Conservation (phyloP, 2,888 invertebrate genomes). For the Lycaena phlaeas region DNA sequence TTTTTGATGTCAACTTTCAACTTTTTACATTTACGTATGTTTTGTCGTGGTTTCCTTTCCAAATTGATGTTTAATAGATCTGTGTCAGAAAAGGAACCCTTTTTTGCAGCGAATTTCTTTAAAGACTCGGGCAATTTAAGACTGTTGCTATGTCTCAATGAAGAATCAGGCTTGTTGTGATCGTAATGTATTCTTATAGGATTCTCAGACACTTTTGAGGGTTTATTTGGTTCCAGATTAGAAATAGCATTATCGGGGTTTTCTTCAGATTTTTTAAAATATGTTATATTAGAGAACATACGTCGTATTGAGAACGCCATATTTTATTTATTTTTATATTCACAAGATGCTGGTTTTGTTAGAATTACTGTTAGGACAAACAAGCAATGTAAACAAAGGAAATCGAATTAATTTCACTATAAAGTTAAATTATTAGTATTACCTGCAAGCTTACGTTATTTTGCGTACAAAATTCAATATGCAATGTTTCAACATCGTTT, state of each 20-base stretch:
- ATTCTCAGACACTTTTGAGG: constrained; percentile 22
- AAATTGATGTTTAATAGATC: constrained; percentile 33
- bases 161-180: constrained; percentile 45
- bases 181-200: constrained; percentile 31
- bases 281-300: constrained; percentile 58
- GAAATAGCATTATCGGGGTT: constrained; percentile 16
- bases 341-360: constrained; percentile 11
- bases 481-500: background rate
- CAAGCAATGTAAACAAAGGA: constrained; percentile 2
- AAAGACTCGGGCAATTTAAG: constrained; percentile 36
- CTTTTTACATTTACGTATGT: constrained; percentile 36
- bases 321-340: constrained; percentile 8
- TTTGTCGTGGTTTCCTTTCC: constrained; percentile 26
- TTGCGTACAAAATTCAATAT: background rate
- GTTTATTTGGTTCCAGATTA: constrained; percentile 18
- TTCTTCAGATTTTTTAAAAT: constrained; percentile 50
- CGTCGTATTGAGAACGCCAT: constrained; percentile 63
- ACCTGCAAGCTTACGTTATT: background rate
- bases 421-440: background rate
- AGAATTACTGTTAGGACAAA: constrained; percentile 2
- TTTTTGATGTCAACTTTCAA: constrained; percentile 49
- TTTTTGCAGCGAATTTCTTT: constrained; percentile 37
- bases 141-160: constrained; percentile 36
- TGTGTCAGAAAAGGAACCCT: constrained; percentile 52
- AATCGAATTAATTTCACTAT: background rate